Base-by-base conservation (phyloP, 2,797 vertebrate species). In the Petrocephalus sullivani region DNA sequence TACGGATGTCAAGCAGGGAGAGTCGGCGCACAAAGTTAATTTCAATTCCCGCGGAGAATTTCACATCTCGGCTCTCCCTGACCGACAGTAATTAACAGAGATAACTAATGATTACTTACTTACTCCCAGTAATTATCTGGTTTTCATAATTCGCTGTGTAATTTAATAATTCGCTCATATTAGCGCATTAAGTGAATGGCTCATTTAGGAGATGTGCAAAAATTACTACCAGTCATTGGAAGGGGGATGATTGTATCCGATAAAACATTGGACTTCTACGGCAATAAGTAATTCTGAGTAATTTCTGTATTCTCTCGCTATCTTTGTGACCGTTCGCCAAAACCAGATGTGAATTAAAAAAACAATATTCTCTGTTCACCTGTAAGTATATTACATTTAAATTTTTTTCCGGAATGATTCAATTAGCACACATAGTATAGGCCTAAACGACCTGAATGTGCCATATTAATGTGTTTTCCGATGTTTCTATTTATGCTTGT, bases 51-150 rank as follows among this genome's bases (percentile, higher is more conserved):
- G 95, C 93, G 93, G 96, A 98, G 96, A 95, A 96, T 94, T 96
- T 96, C 96, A 92, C 94, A 92, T 95, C 93, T 94, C 93, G 95
- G 93, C 96, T 97, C 96, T 95, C 96, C 96, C 95, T 97, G 97
- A 98, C 97, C 97, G 96, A 94, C 96, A 96, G 96, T 98, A 98
- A 99, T 99, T 99, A 99, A 98, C 96, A 97, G 96, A 97, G 96
- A 97, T 97, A 94, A 97, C 97, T 98, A 98, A 98, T 99, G 98
- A 98, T 98, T 98, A 96, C 97, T 99, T 97, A 98, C 96, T 98
- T 96, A 97, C 97, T 96, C 96, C 94, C 97, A 96, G 97, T 98
- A 98, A 99, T 99, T 98, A 99, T 98, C 98, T 97, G 95, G 93
- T 98, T 98, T 98, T 98, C 97, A 97, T 98, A 97, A 98, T 98